Conservation (phyloP, 1,140 invertebrate genomes). For the Zophobas morio region DNA sequence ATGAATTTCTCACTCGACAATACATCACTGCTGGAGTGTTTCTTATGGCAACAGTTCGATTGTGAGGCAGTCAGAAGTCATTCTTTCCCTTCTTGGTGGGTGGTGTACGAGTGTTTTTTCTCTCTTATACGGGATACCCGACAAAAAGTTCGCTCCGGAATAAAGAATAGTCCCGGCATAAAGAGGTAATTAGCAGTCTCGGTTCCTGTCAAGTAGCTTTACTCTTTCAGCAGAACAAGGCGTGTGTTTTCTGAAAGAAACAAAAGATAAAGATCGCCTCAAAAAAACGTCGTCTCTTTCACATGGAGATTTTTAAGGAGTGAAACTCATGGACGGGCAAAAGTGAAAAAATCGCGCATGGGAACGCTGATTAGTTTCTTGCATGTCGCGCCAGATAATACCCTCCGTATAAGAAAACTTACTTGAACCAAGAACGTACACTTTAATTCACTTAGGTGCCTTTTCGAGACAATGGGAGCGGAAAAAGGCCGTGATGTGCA, state of each 20-base stretch:
- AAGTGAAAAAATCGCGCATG: not conserved
- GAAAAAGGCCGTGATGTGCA: slow-evolving; percentile 2
- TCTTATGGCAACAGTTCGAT: slow-evolving; percentile 37
- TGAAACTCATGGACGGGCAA: slow-evolving; percentile 17
- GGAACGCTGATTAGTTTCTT: slow-evolving; percentile 34
- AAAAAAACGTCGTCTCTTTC: slow-evolving; percentile 47
- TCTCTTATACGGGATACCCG: slow-evolving; percentile 15
- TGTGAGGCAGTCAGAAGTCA: slow-evolving; percentile 40
- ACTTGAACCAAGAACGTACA: not conserved
- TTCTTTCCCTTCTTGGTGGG: slow-evolving; percentile 35
- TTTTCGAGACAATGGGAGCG: slow-evolving; percentile 9
- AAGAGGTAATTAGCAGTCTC: slow-evolving; percentile 62
- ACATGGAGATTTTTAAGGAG: slow-evolving; percentile 49
- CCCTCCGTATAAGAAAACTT: slow-evolving; percentile 10
- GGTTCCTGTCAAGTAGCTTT: slow-evolving; percentile 62
- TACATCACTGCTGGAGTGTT: slow-evolving; percentile 36
- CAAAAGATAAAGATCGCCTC: slow-evolving; percentile 57
- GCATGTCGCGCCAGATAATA: slow-evolving; percentile 28
- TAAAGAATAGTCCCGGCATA: slow-evolving; percentile 60
- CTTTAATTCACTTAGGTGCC: slow-evolving; percentile 28
- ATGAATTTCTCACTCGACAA: slow-evolving; percentile 31
- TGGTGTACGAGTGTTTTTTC: slow-evolving; percentile 32
- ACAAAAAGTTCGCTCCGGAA: slow-evolving; percentile 50
- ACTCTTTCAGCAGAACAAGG: slow-evolving; percentile 55
- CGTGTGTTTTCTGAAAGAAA: slow-evolving; percentile 55